phyloP scores from a whole-genome alignment of 2,797 vertebrate genomes.

The Lepilemur septentrionalis region DNA sequence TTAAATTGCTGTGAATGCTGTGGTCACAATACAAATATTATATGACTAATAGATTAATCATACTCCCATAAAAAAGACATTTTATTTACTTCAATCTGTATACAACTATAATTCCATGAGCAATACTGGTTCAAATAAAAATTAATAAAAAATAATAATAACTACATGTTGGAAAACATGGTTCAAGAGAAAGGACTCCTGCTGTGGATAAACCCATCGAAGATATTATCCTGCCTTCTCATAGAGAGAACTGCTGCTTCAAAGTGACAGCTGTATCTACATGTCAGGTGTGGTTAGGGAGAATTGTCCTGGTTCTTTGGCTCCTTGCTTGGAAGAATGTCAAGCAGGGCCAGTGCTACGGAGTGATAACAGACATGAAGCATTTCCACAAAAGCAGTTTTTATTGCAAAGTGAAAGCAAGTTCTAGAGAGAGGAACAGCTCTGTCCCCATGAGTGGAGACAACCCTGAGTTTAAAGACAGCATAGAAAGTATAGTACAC shows the following conservation, averaged over 20 bases:
- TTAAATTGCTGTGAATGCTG: neutral
- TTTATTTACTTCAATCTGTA: neutral
- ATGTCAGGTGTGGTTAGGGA: no score
- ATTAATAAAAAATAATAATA: neutral
- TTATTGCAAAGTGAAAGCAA: no score
- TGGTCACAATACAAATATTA: neutral
- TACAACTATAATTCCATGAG: neutral
- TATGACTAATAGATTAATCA: neutral
- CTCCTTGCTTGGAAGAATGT: no score
- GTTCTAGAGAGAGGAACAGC: no score
- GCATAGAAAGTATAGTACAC: no score
- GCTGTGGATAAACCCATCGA: neutral
- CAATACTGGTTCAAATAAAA: neutral
- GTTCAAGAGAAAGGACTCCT: neutral
- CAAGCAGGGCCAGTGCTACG: no score
- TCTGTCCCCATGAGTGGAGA: no score
- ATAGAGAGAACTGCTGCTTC: neutral
- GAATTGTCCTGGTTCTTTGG: no score
- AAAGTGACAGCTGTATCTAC: neutral
- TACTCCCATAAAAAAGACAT: neutral
- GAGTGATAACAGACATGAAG: no score
- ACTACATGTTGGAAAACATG: neutral
- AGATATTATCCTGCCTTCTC: neutral
- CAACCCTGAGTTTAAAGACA: no score
- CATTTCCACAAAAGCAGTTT: no score